Conservation (phyloP, 2,797 vertebrate genomes). For the Euthynnus affinis region DNA sequence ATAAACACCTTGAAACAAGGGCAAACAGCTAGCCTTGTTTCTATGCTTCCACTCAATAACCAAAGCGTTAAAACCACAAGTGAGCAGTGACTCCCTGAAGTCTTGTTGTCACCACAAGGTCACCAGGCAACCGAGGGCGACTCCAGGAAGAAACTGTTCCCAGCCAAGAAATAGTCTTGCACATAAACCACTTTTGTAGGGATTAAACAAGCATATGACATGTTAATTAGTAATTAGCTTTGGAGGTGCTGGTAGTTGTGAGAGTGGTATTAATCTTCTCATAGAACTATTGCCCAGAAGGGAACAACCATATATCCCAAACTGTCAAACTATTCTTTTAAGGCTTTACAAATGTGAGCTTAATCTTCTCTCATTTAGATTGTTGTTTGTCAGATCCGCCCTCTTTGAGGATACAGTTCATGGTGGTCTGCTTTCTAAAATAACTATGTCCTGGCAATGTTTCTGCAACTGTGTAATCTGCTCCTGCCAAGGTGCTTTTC, state of each 20-base stretch:
- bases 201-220: not conserved
- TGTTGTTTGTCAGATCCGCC: constrained; percentile 66
- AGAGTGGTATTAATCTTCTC: not conserved
- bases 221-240: not conserved
- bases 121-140: not conserved
- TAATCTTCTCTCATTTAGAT: constrained; percentile 44
- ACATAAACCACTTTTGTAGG: not conserved
- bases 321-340: not conserved
- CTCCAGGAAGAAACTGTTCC: not conserved
- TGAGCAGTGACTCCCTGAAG: not conserved
- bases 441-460: constrained; percentile 58
- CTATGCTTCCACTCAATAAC: not conserved
- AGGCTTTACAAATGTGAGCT: constrained; percentile 36
- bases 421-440: constrained; percentile 64
- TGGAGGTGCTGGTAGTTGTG: constrained; percentile 1
- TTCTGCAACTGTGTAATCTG: constrained; percentile 61
- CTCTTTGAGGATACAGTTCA: constrained; percentile 57
- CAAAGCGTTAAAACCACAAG: not conserved
- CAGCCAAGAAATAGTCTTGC: not conserved
- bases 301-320: constrained; percentile 7
- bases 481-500: constrained; percentile 62
- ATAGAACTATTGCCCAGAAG: not conserved
- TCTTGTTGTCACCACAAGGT: not conserved
- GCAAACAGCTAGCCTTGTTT: not conserved
- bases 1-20: not conserved